Percentiles rank a stretch among this genome's conserved stretches.
phyloP scores from a whole-genome alignment of 2,113 vertebrate species.

The Microtus pennsylvanicus region DNA sequence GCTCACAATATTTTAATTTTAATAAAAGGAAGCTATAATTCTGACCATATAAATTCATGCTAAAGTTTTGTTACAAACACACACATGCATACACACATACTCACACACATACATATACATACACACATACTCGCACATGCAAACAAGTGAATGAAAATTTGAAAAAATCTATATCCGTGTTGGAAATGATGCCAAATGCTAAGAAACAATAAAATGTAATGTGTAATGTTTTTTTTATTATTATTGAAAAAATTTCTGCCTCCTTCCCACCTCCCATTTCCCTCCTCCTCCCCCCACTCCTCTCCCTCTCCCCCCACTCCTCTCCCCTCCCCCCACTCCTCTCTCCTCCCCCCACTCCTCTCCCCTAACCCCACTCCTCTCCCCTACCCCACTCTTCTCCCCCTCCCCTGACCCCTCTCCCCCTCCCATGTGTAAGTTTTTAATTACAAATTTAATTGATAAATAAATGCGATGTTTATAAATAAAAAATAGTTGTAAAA shows the following conservation, averaged over 20 bases:
- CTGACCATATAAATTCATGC: fast-evolving
- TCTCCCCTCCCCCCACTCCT: too few species aligned
- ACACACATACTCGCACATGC: not conserved
- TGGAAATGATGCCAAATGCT: not conserved
- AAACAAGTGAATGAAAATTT: not conserved
- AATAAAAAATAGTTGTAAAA: not conserved
- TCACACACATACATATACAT: not conserved
- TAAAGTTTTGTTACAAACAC: not conserved
- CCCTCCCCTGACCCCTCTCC: too few species aligned
- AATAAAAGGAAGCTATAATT: not conserved
- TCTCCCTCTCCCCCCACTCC: too few species aligned
- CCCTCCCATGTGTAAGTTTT: too few species aligned
- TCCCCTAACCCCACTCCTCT: too few species aligned
- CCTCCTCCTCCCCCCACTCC: too few species aligned
- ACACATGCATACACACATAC: not conserved
- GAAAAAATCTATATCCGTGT: not conserved
- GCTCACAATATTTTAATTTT: not conserved
- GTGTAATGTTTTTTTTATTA: too few species aligned
- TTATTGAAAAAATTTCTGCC: too few species aligned
- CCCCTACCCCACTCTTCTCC: too few species aligned
- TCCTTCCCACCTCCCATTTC: too few species aligned
- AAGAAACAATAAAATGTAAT: not conserved
- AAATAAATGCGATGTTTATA: not conserved
- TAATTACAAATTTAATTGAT: not conserved
- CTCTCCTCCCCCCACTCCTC: too few species aligned